phyloP scores from a whole-genome alignment of 2,797 vertebrate species.

The Antennarius maculatus region DNA sequence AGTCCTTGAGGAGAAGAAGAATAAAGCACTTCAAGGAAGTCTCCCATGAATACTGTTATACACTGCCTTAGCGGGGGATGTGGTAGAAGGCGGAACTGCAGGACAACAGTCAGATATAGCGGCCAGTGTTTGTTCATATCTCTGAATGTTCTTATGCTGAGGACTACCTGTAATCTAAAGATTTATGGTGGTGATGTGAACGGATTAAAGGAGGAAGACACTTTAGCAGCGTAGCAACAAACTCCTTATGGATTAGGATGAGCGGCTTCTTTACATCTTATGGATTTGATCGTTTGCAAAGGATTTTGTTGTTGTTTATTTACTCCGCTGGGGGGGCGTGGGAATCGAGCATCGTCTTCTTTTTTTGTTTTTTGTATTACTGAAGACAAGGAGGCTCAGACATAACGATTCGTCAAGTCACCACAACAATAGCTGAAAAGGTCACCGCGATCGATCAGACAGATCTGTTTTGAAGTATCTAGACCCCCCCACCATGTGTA shows the following conservation, averaged over 20 bases:
- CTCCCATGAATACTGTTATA: too few relatives aligned
- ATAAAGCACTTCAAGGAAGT: too few relatives aligned
- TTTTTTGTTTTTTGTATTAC: slow-evolving; percentile 3
- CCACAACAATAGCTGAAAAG: slow-evolving; percentile 45
- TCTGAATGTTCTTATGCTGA: too few relatives aligned
- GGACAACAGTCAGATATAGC: too few relatives aligned
- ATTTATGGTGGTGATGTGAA: slow-evolving; percentile 1
- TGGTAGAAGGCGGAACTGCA: too few relatives aligned
- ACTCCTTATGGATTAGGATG: slow-evolving; percentile 67
- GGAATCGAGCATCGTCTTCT: slow-evolving; percentile 74
- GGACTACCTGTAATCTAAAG: too few relatives aligned
- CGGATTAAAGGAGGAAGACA: slow-evolving; percentile 83
- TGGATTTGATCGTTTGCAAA: slow-evolving; percentile 79
- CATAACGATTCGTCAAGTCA: slow-evolving; percentile 45
- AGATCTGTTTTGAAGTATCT: slow-evolving; percentile 41
- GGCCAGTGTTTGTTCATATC: too few relatives aligned
- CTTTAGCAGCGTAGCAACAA: slow-evolving; percentile 83
- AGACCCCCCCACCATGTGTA: too few relatives aligned
- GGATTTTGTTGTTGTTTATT: slow-evolving; percentile 83
- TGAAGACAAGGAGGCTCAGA: slow-evolving; percentile 33
- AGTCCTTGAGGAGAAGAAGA: too few relatives aligned
- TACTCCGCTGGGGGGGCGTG: slow-evolving; percentile 80
- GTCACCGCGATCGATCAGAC: slow-evolving; percentile 40
- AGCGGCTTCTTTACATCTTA: slow-evolving; percentile 64
- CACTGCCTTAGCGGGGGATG: too few relatives aligned